phyloP scores from a whole-genome alignment of 2,888 invertebrate species.

The Dasysyrphus albostriatus region DNA sequence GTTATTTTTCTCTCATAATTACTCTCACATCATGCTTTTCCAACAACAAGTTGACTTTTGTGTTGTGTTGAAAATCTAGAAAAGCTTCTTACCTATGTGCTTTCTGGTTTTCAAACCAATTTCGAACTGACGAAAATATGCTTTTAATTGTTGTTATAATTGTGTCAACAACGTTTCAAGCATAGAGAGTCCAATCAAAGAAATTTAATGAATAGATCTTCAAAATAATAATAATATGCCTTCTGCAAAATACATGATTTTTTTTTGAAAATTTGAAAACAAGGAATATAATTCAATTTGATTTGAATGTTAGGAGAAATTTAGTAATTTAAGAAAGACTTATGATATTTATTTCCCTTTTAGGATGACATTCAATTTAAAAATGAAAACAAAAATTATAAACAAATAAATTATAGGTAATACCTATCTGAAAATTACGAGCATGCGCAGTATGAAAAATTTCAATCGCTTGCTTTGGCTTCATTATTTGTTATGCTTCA shows the following conservation, averaged over 20 bases:
- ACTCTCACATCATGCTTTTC: background rate
- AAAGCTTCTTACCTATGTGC: background rate
- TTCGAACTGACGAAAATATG: background rate
- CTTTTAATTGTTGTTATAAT: background rate
- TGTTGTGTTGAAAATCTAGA: background rate
- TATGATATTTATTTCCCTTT: background rate
- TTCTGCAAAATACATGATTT: too few species aligned
- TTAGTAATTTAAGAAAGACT: too few species aligned
- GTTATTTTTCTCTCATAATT: background rate
- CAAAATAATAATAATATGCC: too few species aligned
- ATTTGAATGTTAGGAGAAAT: too few species aligned
- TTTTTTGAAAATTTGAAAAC: too few species aligned
- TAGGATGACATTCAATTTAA: background rate
- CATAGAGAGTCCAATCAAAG: background rate
- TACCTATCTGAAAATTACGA: background rate
- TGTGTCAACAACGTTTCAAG: background rate
- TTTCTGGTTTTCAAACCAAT: constrained; percentile 4
- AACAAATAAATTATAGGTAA: background rate
- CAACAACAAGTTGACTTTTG: constrained; percentile 8
- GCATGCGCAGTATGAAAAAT: too few species aligned
- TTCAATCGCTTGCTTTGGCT: too few species aligned
- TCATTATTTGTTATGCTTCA: background rate
- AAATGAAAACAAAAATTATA: background rate
- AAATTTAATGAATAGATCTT: background rate
- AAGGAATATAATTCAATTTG: too few species aligned